Conservation (phyloP, 2,797 vertebrate species). For the Alcedo atthis region DNA sequence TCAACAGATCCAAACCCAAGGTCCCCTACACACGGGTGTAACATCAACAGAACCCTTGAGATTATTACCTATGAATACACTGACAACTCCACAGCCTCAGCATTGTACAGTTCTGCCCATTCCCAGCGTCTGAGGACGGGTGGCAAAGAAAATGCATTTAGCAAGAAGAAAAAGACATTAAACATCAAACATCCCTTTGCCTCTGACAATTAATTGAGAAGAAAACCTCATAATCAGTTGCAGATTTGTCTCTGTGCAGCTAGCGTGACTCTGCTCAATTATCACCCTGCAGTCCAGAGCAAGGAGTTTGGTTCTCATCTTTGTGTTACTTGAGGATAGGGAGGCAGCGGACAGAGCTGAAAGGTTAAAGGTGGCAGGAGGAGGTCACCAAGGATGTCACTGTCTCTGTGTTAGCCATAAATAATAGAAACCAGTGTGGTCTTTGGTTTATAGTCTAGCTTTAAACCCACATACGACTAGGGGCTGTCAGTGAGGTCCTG, state of each 20-base stretch:
- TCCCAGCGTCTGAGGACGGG: conserved; percentile 29
- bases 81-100: neutral
- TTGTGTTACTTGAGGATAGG: neutral
- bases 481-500: neutral
- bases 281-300: neutral
- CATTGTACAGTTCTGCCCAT: neutral
- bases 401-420: neutral
- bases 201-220: conserved; percentile 70
- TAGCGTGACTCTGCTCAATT: conserved; percentile 19
- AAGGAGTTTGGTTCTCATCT: conserved; percentile 21
- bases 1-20: neutral
- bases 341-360: neutral
- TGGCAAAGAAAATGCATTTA: conserved; percentile 27
- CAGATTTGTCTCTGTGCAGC: conserved; percentile 26
- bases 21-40: neutral
- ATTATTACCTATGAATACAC: rapidly evolving
- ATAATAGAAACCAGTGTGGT: neutral
- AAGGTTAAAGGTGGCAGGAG: conserved; percentile 42
- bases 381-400: neutral
- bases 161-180: conserved; percentile 43
- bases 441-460: neutral
- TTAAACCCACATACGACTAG: rapidly evolving
- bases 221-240: conserved; percentile 62
- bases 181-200: conserved; percentile 63
- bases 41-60: neutral